phyloP scores from a whole-genome alignment of 1,140 invertebrate species.

The Zaprionus tsacasi region DNA sequence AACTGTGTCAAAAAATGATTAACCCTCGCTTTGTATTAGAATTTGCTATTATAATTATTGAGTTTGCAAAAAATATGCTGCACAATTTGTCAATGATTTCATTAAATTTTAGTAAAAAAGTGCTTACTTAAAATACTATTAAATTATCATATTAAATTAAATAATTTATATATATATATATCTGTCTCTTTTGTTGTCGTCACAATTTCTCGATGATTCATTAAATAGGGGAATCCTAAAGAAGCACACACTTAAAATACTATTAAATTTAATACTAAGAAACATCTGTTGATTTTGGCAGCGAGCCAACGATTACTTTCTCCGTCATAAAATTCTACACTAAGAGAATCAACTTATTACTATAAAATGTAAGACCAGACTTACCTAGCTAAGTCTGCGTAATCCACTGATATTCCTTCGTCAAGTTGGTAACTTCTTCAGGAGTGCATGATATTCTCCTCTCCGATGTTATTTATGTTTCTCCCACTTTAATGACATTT shows the following conservation, averaged over 20 bases:
- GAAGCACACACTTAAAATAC: not conserved
- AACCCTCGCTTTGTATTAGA: too few species aligned
- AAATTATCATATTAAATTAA: too few species aligned
- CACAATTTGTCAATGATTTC: too few species aligned
- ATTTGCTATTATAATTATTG: too few species aligned
- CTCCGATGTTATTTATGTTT: not conserved
- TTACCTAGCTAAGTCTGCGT: not conserved
- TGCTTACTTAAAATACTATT: too few species aligned
- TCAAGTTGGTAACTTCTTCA: too few species aligned
- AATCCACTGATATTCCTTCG: not conserved
- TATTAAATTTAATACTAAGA: not conserved
- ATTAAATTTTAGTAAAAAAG: too few species aligned
- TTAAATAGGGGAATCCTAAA: not conserved
- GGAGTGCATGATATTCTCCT: too few species aligned
- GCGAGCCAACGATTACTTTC: not conserved
- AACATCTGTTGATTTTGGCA: not conserved
- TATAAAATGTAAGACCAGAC: not conserved
- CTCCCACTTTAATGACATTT: constrained; percentile 13
- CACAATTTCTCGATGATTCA: not conserved
- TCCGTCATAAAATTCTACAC: not conserved
- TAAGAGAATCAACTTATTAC: not conserved
- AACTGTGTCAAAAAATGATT: too few species aligned
- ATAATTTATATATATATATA: too few species aligned
- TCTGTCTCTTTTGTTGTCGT: too few species aligned
- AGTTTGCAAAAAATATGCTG: too few species aligned